Evolutionary conservation across 2,113 vertebrate species (phyloP).

Genomic region (Aptenodytes forsteri): DNA sequence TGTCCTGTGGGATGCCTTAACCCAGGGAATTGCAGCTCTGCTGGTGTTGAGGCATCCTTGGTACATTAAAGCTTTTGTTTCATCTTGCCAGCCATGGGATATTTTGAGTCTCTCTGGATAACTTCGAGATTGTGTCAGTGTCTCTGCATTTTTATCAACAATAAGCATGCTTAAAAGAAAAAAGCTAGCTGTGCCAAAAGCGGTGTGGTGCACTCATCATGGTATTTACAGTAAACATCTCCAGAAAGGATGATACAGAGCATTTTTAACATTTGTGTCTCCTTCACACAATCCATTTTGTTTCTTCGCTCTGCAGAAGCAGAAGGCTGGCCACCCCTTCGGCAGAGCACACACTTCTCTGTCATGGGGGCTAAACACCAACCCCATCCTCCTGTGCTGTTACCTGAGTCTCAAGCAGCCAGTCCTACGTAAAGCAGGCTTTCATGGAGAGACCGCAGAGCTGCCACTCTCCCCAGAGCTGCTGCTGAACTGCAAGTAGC

Average conservation of each 20-base stretch:
- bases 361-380: not conserved
- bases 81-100: not conserved
- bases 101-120: not conserved
- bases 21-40: not conserved
- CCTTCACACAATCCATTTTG: not conserved
- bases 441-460: fast-evolving
- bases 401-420: not conserved
- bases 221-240: not conserved
- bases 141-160: constrained; percentile 2
- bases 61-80: constrained; percentile 4
- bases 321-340: not conserved
- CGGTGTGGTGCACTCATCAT: not conserved
- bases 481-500: not conserved
- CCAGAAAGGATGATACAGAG: not conserved
- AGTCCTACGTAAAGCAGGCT: not conserved
- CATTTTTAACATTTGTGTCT: not conserved
- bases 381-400: not conserved
- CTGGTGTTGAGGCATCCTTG: not conserved
- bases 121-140: not conserved
- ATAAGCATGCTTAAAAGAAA: not conserved
- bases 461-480: not conserved
- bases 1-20: not conserved
- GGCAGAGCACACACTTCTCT: not conserved
- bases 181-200: not conserved
- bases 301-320: not conserved